Evolutionary conservation across 2,888 invertebrate genomes (phyloP), one percentile per base, ranked within the genome.

Genomic region (Dynastes grantii): DNA sequence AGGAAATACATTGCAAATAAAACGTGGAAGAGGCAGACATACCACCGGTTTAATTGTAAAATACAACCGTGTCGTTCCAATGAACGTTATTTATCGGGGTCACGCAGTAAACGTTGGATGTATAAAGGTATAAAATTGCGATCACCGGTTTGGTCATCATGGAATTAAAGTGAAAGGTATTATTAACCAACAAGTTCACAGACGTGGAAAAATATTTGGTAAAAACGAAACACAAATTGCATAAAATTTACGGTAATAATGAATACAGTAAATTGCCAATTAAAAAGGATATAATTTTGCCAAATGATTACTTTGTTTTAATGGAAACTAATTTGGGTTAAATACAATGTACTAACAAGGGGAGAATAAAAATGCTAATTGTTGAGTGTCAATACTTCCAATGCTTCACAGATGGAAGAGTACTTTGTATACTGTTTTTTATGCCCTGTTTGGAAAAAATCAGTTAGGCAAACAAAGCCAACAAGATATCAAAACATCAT

Each of bases 1-100:
- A 61, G 61, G 45, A 61, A 32, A 75, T 27, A 45, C 9, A 61
- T 45, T 11, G 49, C 45, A 61, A 75, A 75, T 61, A 61, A 75
- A 73, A 73, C 73, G 45, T 49, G 61, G 63, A 75, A 49, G 51
- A 75, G 9, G 29, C 61, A 61, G 61, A 61, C 73, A 22, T 75
- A 29, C 45, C 63, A 45, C 61, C 61, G 61, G 61, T 75, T 73
- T 75, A 75, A 75, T 61, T 75, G 73, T 63, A 75, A 63, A 75
- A 75, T 75, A 63, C 45, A 75, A 75, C 32, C 61, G 58, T 61
- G 73, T 6, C 73, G 63, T 45, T 45, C 61, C 40, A 63, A 75
- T 63, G 29, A 55, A 75, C 22, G 73, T 75, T 61, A 75, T 75
- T 75, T 63, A 75, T 75, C 29, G 73, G 71, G 73, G 73, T 73